These are phyloP conservation scores for Neocrepidodera transversa DNA, from an alignment of 2,888 invertebrate species.

Conservation along the genomic window DNA sequence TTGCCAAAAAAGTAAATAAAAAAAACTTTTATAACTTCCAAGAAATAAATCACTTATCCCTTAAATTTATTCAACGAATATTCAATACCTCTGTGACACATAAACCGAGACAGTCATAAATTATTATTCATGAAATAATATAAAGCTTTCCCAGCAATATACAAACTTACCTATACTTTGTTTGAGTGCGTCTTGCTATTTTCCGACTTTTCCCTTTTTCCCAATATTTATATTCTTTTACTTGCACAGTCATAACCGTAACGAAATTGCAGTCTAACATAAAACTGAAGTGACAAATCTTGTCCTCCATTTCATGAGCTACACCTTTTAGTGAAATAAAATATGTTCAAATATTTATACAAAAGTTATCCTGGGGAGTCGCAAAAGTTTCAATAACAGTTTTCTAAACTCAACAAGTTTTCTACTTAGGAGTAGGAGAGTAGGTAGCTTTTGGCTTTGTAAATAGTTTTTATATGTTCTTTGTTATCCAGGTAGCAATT, in stretches of 20 bases:
- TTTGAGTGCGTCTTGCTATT: neutral
- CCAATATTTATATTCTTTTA: neutral
- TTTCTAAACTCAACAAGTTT: no score
- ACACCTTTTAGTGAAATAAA: neutral
- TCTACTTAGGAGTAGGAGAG: no score
- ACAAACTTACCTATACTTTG: neutral
- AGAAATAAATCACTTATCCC: no score
- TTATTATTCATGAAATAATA: constrained; percentile 21
- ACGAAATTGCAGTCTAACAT: neutral
- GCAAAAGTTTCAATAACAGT: no score
- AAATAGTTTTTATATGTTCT: no score
- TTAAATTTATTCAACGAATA: neutral
- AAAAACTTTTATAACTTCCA: no score
- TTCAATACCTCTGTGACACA: neutral
- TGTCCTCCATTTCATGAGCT: neutral
- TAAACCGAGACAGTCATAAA: neutral
- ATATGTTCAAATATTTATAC: neutral
- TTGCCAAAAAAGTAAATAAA: no score
- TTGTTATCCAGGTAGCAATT: no score
- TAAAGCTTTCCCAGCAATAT: neutral
- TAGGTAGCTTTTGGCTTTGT: no score
- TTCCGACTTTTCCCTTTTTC: neutral
- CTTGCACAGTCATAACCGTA: neutral
- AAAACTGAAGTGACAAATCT: constrained; percentile 1
- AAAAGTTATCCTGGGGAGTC: no score